Evolutionary conservation across 1,140 invertebrate species (phyloP).

Genomic region (Drosophila pruinosa): DNA sequence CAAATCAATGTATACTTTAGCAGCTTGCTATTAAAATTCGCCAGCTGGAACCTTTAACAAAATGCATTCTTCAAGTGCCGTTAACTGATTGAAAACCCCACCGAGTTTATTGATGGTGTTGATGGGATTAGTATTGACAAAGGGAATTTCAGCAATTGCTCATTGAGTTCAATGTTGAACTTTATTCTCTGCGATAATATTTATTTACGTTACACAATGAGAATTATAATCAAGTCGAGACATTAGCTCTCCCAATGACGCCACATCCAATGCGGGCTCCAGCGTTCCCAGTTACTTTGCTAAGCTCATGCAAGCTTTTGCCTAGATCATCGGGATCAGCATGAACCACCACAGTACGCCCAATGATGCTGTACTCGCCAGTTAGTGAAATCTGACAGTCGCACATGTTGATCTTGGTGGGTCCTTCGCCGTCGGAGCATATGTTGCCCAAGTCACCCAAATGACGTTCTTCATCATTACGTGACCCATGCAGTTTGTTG

Average conservation of each 20-base stretch:
- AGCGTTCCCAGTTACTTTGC: constrained; percentile 98
- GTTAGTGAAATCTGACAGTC: constrained; percentile 90
- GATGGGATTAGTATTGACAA: too few species aligned
- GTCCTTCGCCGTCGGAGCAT: constrained; percentile 87
- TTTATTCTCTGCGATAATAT: too few species aligned
- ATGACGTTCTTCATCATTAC: constrained; percentile 89
- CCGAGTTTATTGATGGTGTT: too few species aligned
- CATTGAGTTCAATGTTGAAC: not conserved
- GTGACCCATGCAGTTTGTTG: constrained; percentile 93
- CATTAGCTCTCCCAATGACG: constrained; percentile 91
- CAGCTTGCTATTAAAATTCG: too few species aligned
- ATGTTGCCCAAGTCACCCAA: constrained; percentile 97
- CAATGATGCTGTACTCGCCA: constrained; percentile 92
- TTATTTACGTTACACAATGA: not conserved
- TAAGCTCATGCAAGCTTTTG: constrained; percentile 95
- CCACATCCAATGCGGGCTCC: constrained; percentile 97
- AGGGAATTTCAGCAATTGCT: too few species aligned
- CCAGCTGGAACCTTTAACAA: not conserved
- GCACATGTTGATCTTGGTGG: constrained; percentile 88
- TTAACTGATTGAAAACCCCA: not conserved
- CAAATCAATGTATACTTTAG: too few species aligned
- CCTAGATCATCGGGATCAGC: constrained; percentile 98
- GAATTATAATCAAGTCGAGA: constrained; percentile 17
- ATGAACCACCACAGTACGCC: constrained; percentile 95
- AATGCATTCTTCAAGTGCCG: not conserved